phyloP scores from a whole-genome alignment of 1,140 invertebrate species.

The Lepidurus packardi region DNA sequence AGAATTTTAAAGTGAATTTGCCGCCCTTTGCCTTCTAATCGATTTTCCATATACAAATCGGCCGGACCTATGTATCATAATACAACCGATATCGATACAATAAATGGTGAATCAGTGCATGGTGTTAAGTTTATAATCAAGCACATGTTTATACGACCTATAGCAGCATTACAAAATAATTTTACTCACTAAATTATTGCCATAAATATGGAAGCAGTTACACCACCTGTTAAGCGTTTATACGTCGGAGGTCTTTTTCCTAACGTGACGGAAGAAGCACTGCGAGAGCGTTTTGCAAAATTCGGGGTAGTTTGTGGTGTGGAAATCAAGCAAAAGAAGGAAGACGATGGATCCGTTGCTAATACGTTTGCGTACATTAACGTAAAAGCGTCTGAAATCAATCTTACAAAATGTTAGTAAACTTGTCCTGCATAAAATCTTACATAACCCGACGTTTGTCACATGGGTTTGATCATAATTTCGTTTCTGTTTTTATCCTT shows the following conservation, averaged over 20 bases:
- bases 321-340: background rate
- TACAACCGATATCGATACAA: too few species aligned
- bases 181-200: background rate
- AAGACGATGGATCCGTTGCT: background rate
- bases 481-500: background rate
- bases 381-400: background rate
- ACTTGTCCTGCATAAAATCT: background rate
- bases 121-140: too few species aligned
- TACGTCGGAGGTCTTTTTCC: background rate
- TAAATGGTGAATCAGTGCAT: too few species aligned
- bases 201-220: background rate
- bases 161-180: background rate
- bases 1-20: too few species aligned
- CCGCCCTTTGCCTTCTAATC: too few species aligned
- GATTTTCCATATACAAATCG: too few species aligned
- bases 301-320: background rate
- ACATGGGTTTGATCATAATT: background rate
- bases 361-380: background rate
- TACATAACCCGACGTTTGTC: background rate
- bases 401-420: background rate
- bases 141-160: background rate
- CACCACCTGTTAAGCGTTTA: background rate
- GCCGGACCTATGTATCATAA: too few species aligned
- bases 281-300: background rate
- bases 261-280: background rate